These are phyloP conservation scores for Caerostris darwini DNA, from an alignment of 1,140 invertebrate genomes.

Conservation along the genomic window DNA sequence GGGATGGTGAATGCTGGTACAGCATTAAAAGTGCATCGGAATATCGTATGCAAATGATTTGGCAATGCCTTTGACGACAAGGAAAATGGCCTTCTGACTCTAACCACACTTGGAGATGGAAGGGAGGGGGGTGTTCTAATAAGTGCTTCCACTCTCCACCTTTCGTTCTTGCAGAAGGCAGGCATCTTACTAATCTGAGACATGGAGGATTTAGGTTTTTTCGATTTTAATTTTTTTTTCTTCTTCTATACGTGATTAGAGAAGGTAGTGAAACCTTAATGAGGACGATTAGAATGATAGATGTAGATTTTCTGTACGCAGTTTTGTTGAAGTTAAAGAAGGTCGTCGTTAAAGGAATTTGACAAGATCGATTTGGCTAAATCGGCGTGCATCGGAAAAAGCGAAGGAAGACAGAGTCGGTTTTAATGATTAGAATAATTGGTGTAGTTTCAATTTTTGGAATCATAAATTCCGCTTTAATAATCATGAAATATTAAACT, in stretches of 20 bases:
- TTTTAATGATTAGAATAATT: background rate
- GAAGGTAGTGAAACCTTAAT: slow-evolving; percentile 6
- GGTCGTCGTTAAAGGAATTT: background rate
- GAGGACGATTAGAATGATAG: slow-evolving; percentile 7
- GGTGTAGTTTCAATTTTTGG: too few species aligned
- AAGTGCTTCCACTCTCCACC: too few species aligned
- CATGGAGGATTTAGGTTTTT: slow-evolving; percentile 28
- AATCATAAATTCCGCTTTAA: too few species aligned
- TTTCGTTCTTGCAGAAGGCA: background rate
- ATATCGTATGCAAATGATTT: slow-evolving; percentile 27
- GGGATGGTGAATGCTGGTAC: background rate
- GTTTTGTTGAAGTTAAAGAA: background rate
- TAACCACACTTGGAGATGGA: background rate
- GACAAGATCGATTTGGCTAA: background rate
- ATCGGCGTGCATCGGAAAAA: background rate
- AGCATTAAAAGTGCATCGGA: slow-evolving; percentile 28
- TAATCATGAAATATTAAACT: too few species aligned
- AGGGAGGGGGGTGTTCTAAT: background rate
- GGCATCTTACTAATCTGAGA: slow-evolving; percentile 33
- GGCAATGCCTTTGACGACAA: background rate
- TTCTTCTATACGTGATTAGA: background rate
- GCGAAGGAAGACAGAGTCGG: background rate
- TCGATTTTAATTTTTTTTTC: background rate
- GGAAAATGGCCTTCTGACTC: slow-evolving; percentile 3
- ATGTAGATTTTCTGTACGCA: background rate